Conservation (phyloP, 92 coral and sea anemone species). For the Epizoanthus rinbou region DNA sequence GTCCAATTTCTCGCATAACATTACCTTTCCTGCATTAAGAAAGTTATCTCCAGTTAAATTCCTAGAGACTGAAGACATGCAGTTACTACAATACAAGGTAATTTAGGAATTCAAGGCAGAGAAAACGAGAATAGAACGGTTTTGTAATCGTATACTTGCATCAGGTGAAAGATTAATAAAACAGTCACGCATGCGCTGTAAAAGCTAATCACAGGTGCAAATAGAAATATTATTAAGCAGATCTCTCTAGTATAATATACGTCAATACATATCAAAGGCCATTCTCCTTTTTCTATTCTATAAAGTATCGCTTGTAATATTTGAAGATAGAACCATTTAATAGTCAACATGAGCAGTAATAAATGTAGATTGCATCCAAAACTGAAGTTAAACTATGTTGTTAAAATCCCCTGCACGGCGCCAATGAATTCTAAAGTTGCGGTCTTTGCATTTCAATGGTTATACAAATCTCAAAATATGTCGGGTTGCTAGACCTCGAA, state of each 20-base stretch:
- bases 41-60: neutral
- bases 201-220: conserved; percentile 37
- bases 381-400: conserved; percentile 15
- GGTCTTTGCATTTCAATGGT: conserved; percentile 34
- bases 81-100: neutral
- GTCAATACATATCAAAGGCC: neutral
- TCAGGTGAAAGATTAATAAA: neutral
- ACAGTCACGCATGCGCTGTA: conserved; percentile 9
- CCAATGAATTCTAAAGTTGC: conserved; percentile 34
- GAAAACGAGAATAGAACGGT: neutral
- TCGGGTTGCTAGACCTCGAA: neutral
- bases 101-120: neutral
- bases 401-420: conserved; percentile 14
- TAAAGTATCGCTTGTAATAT: neutral
- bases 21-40: neutral
- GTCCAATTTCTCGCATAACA: neutral
- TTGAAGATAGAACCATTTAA: neutral
- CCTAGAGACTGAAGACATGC: neutral
- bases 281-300: neutral
- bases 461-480: conserved; percentile 23
- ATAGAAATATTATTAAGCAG: neutral
- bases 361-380: neutral
- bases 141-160: neutral
- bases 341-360: neutral
- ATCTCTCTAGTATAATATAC: neutral